Base-by-base conservation (phyloP, 2,797 vertebrate species). In the Sebastes dallii region DNA sequence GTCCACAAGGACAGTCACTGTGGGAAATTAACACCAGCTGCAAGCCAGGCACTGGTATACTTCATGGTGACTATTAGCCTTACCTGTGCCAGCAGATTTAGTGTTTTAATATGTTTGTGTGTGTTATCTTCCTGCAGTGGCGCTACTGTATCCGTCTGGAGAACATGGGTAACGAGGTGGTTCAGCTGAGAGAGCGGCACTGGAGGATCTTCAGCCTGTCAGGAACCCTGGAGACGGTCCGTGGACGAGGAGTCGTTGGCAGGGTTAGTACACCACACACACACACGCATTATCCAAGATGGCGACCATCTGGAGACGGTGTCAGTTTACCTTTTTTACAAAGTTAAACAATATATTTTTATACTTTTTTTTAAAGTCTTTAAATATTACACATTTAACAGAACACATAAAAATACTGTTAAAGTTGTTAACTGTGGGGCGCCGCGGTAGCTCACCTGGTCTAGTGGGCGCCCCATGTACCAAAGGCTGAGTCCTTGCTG, bases 161-260 rank as follows among this genome's bases (percentile, higher is more conserved):
- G 94, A 99, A 99, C 94, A 95, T 99, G 50, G 97, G 98, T 64
- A 95, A 86, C 0, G 98, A 99, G 34, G 97, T 99, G 73, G 98
- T 99, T 24, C 98, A 99, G 88, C 97, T 99, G 52, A 95, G 98
- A 25, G 98, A 99, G 54, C 90, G 98, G 58, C 98, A 99, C 94
- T 99, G 98, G 98, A 96, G 98, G 90, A 99, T 99, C 94, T 99
- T 99, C 88, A 99, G 98, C 89, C 95, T 99, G 58, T 99, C 98
- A 0, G 98, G 98, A 85, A 99, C 98, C 46, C 92, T 99, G 95
- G 98, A 99, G 94, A 99, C 98, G 0, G 98, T 99, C 64, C 94
- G 98, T 32, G 98, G 98, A 54, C 96, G 98, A 5, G 98, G 98
- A 0, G 98, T 99, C 2, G 98, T 99, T 0, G 98, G 98, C 89